A percentile compares a stretch with the other conserved stretches of the same genome.
These are phyloP conservation scores for Isaurus tuberculatus DNA, from an alignment of 92 coral and sea anemone genomes.

Conservation along the genomic window DNA sequence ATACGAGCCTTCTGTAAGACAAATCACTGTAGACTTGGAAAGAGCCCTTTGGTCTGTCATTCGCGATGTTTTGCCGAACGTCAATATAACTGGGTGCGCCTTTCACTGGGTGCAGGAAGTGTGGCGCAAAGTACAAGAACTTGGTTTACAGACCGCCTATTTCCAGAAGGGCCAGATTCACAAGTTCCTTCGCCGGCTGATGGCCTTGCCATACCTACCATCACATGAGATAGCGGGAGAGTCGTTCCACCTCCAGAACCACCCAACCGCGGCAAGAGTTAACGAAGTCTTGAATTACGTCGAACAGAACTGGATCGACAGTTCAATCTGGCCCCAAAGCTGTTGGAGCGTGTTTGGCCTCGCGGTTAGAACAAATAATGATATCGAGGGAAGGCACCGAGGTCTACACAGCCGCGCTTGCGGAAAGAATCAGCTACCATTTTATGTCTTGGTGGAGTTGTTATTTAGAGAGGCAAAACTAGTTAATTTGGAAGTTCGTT, in stretches of 20 bases:
- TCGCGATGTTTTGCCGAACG: no score
- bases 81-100: no score
- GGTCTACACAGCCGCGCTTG: slow-evolving; percentile 34
- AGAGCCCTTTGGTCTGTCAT: no score
- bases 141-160: no score
- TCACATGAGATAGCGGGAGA: not conserved
- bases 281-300: slow-evolving; percentile 44
- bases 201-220: not conserved
- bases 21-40: no score
- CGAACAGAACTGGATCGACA: slow-evolving; percentile 29
- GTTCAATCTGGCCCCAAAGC: slow-evolving; percentile 47
- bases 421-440: slow-evolving; percentile 17
- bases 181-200: not conserved
- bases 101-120: no score
- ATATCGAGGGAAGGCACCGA: slow-evolving; percentile 37
- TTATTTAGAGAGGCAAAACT: not conserved
- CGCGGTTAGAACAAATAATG: slow-evolving; percentile 48
- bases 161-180: no score
- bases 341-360: slow-evolving; percentile 42
- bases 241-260: slow-evolving; percentile 30
- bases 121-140: no score
- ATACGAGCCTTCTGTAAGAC: no score
- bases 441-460: not conserved
- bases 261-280: slow-evolving; percentile 27
- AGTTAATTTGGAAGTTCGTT: not conserved